A percentile compares a stretch with the other conserved stretches of the same genome.
Evolutionary conservation across 2,113 vertebrate species (phyloP).

Genomic region (Gorsachius goisagi): DNA sequence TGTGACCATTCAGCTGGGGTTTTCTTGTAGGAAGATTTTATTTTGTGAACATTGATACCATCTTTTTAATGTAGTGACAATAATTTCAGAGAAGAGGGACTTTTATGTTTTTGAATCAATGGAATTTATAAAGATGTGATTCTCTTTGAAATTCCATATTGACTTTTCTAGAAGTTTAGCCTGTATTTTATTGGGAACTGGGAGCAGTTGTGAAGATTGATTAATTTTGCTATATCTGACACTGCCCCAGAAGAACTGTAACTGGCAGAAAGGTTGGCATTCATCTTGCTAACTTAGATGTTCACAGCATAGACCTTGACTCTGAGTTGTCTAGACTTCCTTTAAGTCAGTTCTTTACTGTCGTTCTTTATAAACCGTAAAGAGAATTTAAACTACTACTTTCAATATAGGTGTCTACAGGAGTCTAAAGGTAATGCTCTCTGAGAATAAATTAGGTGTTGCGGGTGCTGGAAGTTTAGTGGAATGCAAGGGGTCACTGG

Average conservation of each 20-base stretch:
- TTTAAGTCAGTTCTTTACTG: background rate
- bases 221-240: constrained; percentile 4
- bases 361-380: background rate
- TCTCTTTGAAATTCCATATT: constrained; percentile 34
- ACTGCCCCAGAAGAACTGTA: constrained; percentile 3
- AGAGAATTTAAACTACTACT: constrained; percentile 1
- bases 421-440: background rate
- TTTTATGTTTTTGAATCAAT: constrained; percentile 32
- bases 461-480: background rate
- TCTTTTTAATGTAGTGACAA: background rate
- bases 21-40: background rate
- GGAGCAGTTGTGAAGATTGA: background rate
- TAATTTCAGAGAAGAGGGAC: background rate
- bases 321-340: background rate
- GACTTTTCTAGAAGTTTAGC: constrained; percentile 23
- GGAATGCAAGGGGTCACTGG: background rate
- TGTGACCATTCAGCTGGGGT: background rate
- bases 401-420: background rate
- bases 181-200: background rate
- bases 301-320: background rate
- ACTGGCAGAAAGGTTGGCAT: background rate
- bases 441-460: background rate
- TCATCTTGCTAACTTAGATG: constrained; percentile 8
- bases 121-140: background rate
- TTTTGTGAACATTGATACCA: background rate